Percentiles rank a stretch among this genome's conserved stretches.
Conservation (phyloP, 2,113 vertebrate genomes). For the Cottus gobio region DNA sequence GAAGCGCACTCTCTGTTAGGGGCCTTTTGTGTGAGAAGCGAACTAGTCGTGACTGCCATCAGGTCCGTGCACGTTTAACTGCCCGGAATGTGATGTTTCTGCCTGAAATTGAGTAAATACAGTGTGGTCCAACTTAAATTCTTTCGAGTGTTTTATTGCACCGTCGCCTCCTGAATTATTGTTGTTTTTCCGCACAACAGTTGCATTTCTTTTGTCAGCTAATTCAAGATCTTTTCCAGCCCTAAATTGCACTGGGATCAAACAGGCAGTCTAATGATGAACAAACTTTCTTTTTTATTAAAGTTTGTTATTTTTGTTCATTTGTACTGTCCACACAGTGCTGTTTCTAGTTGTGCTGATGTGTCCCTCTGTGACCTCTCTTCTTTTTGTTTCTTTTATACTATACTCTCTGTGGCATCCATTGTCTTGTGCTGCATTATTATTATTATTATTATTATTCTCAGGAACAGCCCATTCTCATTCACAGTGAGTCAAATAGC, state of each 20-base stretch:
- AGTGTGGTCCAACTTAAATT: too few species aligned
- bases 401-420: neutral
- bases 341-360: neutral
- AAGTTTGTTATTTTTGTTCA: neutral
- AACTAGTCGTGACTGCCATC: too few species aligned
- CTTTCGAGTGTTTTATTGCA: too few species aligned
- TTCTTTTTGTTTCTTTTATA: neutral
- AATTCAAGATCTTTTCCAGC: conserved; percentile 8
- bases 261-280: conserved; percentile 11
- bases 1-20: too few species aligned
- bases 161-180: too few species aligned
- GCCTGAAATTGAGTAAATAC: too few species aligned
- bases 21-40: too few species aligned
- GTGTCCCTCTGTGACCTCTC: neutral
- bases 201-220: conserved; percentile 22
- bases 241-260: neutral
- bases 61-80: too few species aligned
- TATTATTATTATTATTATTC: neutral
- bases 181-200: too few species aligned
- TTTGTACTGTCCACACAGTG: neutral
- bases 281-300: neutral
- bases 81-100: too few species aligned
- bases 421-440: neutral
- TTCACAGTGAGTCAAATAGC: neutral
- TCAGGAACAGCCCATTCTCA: neutral